Evolutionary conservation across 2,797 vertebrate genomes (phyloP), one percentile per base, ranked within the genome.

Genomic region (Coendou prehensilis): DNA sequence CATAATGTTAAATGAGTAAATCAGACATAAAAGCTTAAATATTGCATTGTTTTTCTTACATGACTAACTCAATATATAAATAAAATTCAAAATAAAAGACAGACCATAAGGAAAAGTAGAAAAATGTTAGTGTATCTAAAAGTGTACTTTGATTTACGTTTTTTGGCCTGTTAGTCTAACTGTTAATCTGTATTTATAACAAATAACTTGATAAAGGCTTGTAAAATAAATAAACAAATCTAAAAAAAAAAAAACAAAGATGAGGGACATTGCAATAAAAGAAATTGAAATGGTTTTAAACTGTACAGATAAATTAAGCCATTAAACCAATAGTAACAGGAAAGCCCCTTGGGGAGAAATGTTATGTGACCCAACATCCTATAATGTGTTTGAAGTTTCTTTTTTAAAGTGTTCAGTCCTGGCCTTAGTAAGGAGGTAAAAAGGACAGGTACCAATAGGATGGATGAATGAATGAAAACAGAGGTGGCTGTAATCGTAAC

Each of bases 311-410:
- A 88, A 95, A 90, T 87, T 23, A 92, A 90, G 30, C 18, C 82
- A 41, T 90, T 92, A 95, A 91, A 47, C 86, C 54, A 67, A 84
- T 64, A 88, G 71, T 59, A 93, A 87, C 69, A 84, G 59, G 79
- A 95, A 91, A 82, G 61, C 11, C 26, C 61, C 88, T 63, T 11
- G 37, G n/a, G 5, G 4, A 7, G 0, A 59, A 63, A 80, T 14
- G 41, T n/a, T 91, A 18, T 5, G 30, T 59, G 93, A 92, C 6
- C 23, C 37, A 13, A 6, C 11, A 73, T 84, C 84, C n/a, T 85
- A 23, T 47, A 75, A 61, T 78, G 26, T 73, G 89, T 57, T 85
- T 83, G 56, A 95, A 88, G 14, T 59, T 78, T 92, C 23, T 91
- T 81, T 85, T 91, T 57, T 18, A 15, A 87, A 71, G 33, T 6